A percentile compares a stretch with the other conserved stretches of the same genome.
These are phyloP conservation scores for Bathynomus jamesi DNA, from an alignment of 1,140 invertebrate genomes.

Conservation along the genomic window DNA sequence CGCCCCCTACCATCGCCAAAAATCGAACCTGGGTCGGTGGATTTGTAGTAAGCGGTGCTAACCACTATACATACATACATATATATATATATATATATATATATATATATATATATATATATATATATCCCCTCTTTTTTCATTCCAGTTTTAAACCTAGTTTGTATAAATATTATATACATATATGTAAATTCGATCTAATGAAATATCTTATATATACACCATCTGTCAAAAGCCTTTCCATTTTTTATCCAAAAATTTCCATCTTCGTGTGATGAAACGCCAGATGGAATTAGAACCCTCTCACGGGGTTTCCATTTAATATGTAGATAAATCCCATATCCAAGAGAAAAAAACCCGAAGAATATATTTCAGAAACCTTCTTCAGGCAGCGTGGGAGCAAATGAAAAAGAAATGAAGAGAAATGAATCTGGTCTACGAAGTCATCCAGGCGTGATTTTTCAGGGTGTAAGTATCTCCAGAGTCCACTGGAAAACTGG, in stretches of 20 bases:
- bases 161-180: too few relatives aligned
- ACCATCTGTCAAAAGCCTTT: too few relatives aligned
- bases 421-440: neutral
- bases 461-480: neutral
- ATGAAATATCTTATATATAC: too few relatives aligned
- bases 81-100: neutral
- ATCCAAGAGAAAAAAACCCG: neutral
- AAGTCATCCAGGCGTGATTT: neutral
- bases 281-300: neutral
- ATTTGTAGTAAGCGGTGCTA: too few relatives aligned
- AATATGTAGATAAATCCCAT: neutral
- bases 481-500: neutral
- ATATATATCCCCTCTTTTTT: neutral
- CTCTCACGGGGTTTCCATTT: neutral
- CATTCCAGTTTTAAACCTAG: too few relatives aligned
- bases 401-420: neutral
- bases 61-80: too few relatives aligned
- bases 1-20: too few relatives aligned
- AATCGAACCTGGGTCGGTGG: too few relatives aligned
- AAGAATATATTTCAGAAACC: neutral
- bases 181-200: too few relatives aligned
- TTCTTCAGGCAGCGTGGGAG: neutral
- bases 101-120: slow-evolving; percentile 2
- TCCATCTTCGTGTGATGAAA: neutral
- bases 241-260: too few relatives aligned